Evolutionary conservation across 2,888 invertebrate genomes (phyloP).

Genomic region (Hipparchia sbordonii): DNA sequence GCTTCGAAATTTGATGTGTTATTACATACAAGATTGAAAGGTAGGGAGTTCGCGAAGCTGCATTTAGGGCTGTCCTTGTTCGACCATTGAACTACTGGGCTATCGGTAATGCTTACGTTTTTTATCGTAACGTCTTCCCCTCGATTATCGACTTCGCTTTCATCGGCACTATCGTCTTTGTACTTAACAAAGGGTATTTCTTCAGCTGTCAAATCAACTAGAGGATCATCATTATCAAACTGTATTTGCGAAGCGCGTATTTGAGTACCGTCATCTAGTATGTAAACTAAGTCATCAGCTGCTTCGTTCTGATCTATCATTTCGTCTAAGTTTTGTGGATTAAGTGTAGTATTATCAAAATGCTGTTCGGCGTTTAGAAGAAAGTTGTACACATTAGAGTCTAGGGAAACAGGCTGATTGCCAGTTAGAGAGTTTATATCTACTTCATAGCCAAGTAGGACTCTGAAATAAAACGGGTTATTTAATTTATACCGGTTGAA

Average conservation of each 20-base stretch:
- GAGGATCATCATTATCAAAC: slow-evolving; percentile 74
- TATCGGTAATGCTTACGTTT: slow-evolving; percentile 64
- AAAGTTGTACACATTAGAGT: slow-evolving; percentile 71
- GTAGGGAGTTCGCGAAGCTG: slow-evolving; percentile 65
- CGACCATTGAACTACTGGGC: slow-evolving; percentile 60
- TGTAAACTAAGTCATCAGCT: slow-evolving; percentile 60
- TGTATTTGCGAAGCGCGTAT: slow-evolving; percentile 77
- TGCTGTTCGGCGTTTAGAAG: slow-evolving; percentile 63
- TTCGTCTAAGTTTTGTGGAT: slow-evolving; percentile 50
- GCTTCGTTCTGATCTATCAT: slow-evolving; percentile 48
- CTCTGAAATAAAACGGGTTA: slow-evolving; percentile 31
- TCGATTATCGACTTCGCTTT: slow-evolving; percentile 45
- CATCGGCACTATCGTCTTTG: slow-evolving; percentile 53
- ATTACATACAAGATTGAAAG: slow-evolving; percentile 70
- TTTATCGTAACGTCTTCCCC: slow-evolving; percentile 50
- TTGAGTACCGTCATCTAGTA: slow-evolving; percentile 74
- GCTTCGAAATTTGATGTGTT: slow-evolving; percentile 68
- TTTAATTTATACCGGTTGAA: too few species aligned
- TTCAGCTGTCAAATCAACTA: slow-evolving; percentile 65
- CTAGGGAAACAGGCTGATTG: slow-evolving; percentile 65
- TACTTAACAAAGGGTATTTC: slow-evolving; percentile 71
- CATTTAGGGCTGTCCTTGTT: slow-evolving; percentile 59
- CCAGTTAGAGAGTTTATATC: slow-evolving; percentile 70
- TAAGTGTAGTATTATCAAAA: slow-evolving; percentile 44
- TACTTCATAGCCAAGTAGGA: slow-evolving; percentile 66